phyloP scores from a whole-genome alignment of 2,797 vertebrate genomes.

The Phoebastria nigripes region DNA sequence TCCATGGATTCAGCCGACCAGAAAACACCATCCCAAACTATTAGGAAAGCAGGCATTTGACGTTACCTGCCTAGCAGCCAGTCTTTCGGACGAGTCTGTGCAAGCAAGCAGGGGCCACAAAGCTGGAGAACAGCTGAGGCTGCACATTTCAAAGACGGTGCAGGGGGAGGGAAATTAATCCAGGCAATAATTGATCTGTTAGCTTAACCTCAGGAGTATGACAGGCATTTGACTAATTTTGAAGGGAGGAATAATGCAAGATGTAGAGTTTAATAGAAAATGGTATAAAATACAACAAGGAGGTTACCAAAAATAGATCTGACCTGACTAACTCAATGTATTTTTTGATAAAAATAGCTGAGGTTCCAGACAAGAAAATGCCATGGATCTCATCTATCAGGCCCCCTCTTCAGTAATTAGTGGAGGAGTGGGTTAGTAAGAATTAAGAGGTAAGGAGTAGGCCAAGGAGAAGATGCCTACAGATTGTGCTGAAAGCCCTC shows the following conservation, averaged over 20 bases:
- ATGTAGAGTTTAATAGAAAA: neutral
- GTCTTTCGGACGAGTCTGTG: neutral
- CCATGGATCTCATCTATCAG: neutral
- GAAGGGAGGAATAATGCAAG: neutral
- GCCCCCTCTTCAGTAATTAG: neutral
- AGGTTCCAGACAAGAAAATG: neutral
- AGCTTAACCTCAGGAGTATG: neutral
- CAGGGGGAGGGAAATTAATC: neutral
- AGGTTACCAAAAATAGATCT: constrained; percentile 12
- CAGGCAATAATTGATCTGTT: neutral
- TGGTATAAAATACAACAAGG: neutral
- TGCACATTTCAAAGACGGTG: neutral
- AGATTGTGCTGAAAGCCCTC: neutral
- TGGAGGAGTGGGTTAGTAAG: neutral
- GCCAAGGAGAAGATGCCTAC: neutral
- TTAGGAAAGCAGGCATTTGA: neutral
- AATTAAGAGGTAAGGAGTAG: neutral
- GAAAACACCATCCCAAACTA: neutral
- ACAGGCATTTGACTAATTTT: neutral
- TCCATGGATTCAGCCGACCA: neutral
- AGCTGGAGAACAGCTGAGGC: neutral
- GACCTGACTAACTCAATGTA: neutral
- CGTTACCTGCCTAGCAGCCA: neutral
- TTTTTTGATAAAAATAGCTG: neutral
- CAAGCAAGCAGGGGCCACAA: neutral